Base-by-base conservation (phyloP, 1,140 invertebrate species). In the Asbolus verrucosus region DNA sequence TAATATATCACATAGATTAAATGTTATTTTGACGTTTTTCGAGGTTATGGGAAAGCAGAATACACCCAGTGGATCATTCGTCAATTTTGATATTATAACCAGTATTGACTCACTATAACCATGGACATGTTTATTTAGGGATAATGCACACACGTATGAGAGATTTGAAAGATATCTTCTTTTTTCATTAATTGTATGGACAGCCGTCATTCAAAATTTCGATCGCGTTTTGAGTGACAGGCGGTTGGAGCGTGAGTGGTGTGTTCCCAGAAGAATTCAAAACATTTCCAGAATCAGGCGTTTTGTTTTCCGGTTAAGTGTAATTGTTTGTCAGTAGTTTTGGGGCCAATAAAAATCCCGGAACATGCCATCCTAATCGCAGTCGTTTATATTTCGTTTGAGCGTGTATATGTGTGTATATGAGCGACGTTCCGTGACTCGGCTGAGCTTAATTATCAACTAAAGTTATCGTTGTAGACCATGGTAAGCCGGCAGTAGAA, bases 401-500 rank as follows among this genome's bases (percentile, higher is more conserved):
- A n/a, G n/a, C n/a, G n/a, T n/a, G n/a, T 36, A 6, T n/a, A n/a
- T n/a, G 33, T 36, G 33, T 36, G 11, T 36, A n/a, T 50, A n/a
- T 59, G 24, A 27, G 27, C 36, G 16, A 8, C 9, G 24, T 24
- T 63, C 31, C 33, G 33, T 63, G 61, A 38, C 33, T 39, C 4
- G 60, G 2, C 38, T 41, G 1, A 6, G 61, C 61, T 63, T 63
- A 63, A 63, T 63, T 63, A 63, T 41, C 61, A 31, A 13, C 30
- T 8, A 36, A 33, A 62, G 27, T 62, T 62, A 62, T 62, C 60
- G 31, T 63, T 33, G 59, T 18, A 61, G 59, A 16, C 27, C 18
- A 19, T 33, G 33, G 61, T 63, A 63, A 63, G 61, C 61, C 33
- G 59, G 43, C 43, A 50, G 19, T 15, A 63, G 33, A 63, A 38